Conservation (phyloP, 1,140 invertebrate genomes). For the Probaryconus sp. region DNA sequence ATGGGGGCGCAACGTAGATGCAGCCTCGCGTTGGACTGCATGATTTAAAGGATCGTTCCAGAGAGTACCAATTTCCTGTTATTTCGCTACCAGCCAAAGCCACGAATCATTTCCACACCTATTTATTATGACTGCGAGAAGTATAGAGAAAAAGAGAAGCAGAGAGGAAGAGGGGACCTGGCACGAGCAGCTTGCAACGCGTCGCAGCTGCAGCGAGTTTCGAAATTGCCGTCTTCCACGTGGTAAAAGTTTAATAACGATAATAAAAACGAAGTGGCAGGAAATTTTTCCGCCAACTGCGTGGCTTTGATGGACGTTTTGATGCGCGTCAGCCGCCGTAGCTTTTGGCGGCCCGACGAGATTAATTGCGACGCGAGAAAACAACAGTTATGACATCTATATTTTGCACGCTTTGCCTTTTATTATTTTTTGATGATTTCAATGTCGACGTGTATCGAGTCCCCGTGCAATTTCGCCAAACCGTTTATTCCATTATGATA, state of each 20-base stretch:
- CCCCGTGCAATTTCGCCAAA: constrained; percentile 5
- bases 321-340: constrained; percentile 52
- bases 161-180: constrained; percentile 53
- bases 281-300: constrained; percentile 66
- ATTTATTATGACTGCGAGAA: constrained; percentile 66
- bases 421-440: constrained; percentile 56
- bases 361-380: constrained; percentile 54
- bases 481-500: constrained; percentile 1
- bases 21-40: constrained; percentile 51
- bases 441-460: constrained; percentile 28
- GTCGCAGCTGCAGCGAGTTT: constrained; percentile 61
- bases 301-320: constrained; percentile 58
- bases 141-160: constrained; percentile 53
- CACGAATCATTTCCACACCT: constrained; percentile 74
- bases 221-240: constrained; percentile 59
- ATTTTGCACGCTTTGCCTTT: constrained; percentile 44
- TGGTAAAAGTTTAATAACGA: constrained; percentile 67
- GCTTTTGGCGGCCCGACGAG: constrained; percentile 40
- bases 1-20: constrained; percentile 44
- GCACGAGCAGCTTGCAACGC: constrained; percentile 64
- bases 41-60: constrained; percentile 68
- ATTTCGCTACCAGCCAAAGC: constrained; percentile 66
- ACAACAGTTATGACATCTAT: constrained; percentile 60
- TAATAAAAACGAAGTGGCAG: constrained; percentile 67
- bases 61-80: constrained; percentile 69